Evolutionary conservation across 2,113 vertebrate species (phyloP).

Genomic region (Hemichromis elongatus): DNA sequence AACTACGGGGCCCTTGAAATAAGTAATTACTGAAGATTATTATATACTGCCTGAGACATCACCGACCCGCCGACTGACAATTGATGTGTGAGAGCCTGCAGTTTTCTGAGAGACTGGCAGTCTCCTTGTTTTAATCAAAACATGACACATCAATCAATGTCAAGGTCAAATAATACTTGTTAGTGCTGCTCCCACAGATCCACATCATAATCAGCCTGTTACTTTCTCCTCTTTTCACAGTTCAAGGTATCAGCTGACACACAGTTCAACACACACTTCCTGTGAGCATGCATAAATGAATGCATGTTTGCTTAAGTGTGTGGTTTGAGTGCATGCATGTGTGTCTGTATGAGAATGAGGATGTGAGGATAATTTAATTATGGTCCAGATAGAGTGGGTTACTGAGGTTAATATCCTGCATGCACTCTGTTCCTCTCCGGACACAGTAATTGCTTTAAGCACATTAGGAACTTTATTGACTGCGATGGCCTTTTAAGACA

Average conservation of each 20-base stretch:
- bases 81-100: not conserved
- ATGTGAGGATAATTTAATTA: constrained; percentile 74
- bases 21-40: not conserved
- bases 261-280: not conserved
- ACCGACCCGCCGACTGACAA: not conserved
- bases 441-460: constrained; percentile 73
- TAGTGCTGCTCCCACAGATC: not conserved
- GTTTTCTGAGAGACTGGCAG: not conserved
- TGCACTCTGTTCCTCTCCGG: constrained; percentile 67
- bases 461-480: constrained; percentile 74
- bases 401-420: constrained; percentile 72
- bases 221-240: not conserved
- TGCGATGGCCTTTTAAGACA: constrained; percentile 71
- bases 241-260: not conserved
- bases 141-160: constrained; percentile 7
- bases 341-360: constrained; percentile 37
- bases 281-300: not conserved
- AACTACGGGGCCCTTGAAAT: not conserved
- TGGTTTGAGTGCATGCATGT: not conserved
- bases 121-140: not conserved
- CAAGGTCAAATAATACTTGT: constrained; percentile 1
- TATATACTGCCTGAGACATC: not conserved
- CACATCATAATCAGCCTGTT: not conserved
- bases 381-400: constrained; percentile 65
- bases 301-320: not conserved